phyloP scores from a whole-genome alignment of 2,888 invertebrate species.

The Eubasilissa splendida region DNA sequence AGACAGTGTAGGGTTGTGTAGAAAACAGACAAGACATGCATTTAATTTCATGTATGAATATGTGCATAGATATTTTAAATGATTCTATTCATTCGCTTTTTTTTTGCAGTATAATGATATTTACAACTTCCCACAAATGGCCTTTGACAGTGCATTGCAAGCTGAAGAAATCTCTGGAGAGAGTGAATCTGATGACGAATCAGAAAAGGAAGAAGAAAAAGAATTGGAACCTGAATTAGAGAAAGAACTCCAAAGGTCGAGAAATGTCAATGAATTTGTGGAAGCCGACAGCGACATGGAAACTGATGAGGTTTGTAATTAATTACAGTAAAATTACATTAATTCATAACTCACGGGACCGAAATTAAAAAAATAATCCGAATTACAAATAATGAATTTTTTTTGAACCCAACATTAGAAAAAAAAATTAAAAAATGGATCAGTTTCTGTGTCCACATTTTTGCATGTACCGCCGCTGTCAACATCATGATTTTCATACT shows the following conservation, averaged over 20 bases:
- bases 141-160: constrained; percentile 93
- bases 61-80: too few relatives aligned
- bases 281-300: constrained; percentile 80
- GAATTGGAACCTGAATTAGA: constrained; percentile 74
- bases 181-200: constrained; percentile 78
- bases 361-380: too few relatives aligned
- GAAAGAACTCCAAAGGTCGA: constrained; percentile 77
- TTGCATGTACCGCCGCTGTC: too few relatives aligned
- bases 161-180: constrained; percentile 87
- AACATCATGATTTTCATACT: too few relatives aligned
- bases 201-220: constrained; percentile 71
- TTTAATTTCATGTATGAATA: too few relatives aligned
- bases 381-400: too few relatives aligned
- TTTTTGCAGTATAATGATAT: constrained; percentile 92
- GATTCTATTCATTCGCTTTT: constrained; percentile 3
- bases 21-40: too few relatives aligned
- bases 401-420: too few relatives aligned
- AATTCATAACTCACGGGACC: too few relatives aligned
- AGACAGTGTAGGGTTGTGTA: too few relatives aligned
- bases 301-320: constrained; percentile 65
- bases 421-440: too few relatives aligned
- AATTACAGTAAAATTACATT: not conserved
- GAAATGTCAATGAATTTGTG: constrained; percentile 77
- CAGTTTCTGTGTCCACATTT: too few relatives aligned
- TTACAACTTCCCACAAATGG: constrained; percentile 97